Evolutionary conservation across 2,888 invertebrate species (phyloP).

Genomic region (Tyria jacobaeae): DNA sequence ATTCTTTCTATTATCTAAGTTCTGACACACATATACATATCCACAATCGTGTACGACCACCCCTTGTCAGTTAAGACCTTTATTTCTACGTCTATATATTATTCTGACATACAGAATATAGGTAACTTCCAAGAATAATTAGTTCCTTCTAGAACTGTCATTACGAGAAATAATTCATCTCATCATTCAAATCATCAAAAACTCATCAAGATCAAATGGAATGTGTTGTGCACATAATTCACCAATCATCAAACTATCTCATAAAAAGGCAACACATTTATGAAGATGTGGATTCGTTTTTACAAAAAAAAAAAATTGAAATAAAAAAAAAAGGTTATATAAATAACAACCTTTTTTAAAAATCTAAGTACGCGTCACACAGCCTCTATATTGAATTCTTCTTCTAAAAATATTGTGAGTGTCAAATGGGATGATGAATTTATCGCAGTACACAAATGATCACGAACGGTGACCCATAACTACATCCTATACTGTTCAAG

Average conservation of each 20-base stretch:
- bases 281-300: too few species aligned
- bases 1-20: conserved; percentile 5
- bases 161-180: not conserved
- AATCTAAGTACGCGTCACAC: too few species aligned
- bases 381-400: too few species aligned
- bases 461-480: too few species aligned
- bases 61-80: conserved; percentile 53
- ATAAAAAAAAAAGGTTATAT: too few species aligned
- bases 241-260: not conserved
- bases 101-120: conserved; percentile 34
- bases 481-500: too few species aligned
- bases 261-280: too few species aligned
- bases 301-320: too few species aligned
- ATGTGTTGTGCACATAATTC: not conserved
- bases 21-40: conserved; percentile 17
- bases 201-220: not conserved
- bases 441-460: too few species aligned
- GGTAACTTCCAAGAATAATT: not conserved
- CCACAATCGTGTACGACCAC: conserved; percentile 26
- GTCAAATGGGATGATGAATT: too few species aligned
- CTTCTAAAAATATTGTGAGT: too few species aligned
- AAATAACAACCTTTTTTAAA: too few species aligned
- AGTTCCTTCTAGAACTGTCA: not conserved
- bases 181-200: not conserved
- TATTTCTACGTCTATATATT: conserved; percentile 55